Evolutionary conservation across 2,113 vertebrate species (phyloP).

Genomic region (Paraplagusia blochii): DNA sequence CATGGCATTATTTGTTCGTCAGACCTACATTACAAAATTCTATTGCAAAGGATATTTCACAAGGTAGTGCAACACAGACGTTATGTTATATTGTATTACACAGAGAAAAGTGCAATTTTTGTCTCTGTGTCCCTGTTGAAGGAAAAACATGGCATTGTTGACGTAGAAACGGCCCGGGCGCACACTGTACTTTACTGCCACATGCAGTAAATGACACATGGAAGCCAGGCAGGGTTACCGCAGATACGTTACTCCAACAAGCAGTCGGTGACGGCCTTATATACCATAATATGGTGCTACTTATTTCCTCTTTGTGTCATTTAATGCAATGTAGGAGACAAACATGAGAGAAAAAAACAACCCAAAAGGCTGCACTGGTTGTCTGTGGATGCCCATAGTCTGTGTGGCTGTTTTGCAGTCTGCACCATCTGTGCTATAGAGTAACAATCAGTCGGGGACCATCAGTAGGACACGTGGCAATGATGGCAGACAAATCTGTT

Average conservation of each 20-base stretch:
- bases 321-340: slow-evolving; percentile 46
- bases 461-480: slow-evolving; percentile 33
- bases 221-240: slow-evolving; percentile 39
- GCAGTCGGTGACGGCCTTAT: slow-evolving; percentile 5
- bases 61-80: slow-evolving; percentile 46
- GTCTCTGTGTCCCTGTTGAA: slow-evolving; percentile 56
- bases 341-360: slow-evolving; percentile 39
- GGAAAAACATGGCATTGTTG: slow-evolving; percentile 50
- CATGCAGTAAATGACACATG: slow-evolving; percentile 38
- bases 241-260: slow-evolving; percentile 28
- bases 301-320: slow-evolving; percentile 16
- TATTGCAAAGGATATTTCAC: slow-evolving; percentile 58
- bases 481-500: slow-evolving; percentile 41
- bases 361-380: slow-evolving; percentile 12
- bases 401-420: slow-evolving; percentile 14
- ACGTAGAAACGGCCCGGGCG: slow-evolving; percentile 49
- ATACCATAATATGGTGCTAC: too few species aligned
- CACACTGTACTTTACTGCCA: slow-evolving; percentile 36
- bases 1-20: slow-evolving; percentile 64
- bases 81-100: slow-evolving; percentile 48
- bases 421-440: slow-evolving; percentile 40
- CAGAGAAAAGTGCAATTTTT: slow-evolving; percentile 66
- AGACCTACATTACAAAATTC: slow-evolving; percentile 53
- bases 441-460: slow-evolving; percentile 45
- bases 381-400: slow-evolving; percentile 11